Percentiles rank a stretch among this genome's conserved stretches.
Conservation (phyloP, 2,888 invertebrate genomes). For the Caenorhabditis becei region DNA sequence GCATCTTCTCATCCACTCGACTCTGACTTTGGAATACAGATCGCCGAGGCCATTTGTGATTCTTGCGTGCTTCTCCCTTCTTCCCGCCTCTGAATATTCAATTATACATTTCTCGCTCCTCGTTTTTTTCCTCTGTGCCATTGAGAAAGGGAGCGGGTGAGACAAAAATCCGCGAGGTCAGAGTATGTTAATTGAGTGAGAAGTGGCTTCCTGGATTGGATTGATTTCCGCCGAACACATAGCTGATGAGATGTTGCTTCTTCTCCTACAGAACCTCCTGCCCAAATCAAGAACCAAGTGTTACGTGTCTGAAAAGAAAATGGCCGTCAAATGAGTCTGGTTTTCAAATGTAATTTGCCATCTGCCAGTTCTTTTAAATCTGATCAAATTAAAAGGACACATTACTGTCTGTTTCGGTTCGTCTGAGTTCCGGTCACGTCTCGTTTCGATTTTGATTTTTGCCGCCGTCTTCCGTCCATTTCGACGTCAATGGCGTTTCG, state of each 20-base stretch:
- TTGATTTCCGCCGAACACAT: slow-evolving; percentile 39
- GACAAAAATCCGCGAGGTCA: slow-evolving; percentile 39
- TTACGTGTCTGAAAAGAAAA: not conserved
- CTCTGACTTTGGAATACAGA: slow-evolving; percentile 36
- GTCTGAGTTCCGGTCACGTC: slow-evolving; percentile 45
- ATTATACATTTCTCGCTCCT: slow-evolving; percentile 50
- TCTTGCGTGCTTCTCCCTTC: slow-evolving; percentile 33
- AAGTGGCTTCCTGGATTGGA: slow-evolving; percentile 37
- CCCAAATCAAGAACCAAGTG: not conserved
- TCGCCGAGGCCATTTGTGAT: slow-evolving; percentile 37
- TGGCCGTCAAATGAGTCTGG: not conserved
- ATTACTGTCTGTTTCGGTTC: slow-evolving; percentile 9
- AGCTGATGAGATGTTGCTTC: slow-evolving; percentile 24
- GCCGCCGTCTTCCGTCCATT: slow-evolving; percentile 2
- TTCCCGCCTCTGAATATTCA: slow-evolving; percentile 52
- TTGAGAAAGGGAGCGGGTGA: slow-evolving; percentile 12
- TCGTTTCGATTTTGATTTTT: slow-evolving; percentile 11
- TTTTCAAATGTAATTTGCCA: slow-evolving; percentile 3
- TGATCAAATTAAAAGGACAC: slow-evolving; percentile 51
- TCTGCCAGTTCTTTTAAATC: slow-evolving; percentile 15
- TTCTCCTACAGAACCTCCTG: not conserved
- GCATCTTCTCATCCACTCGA: not conserved
- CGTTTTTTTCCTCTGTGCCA: slow-evolving; percentile 20
- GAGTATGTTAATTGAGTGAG: slow-evolving; percentile 49
- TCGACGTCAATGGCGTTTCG: slow-evolving; percentile 18